Conservation (phyloP, 2,113 vertebrate genomes). For the Cnemophilus loriae region DNA sequence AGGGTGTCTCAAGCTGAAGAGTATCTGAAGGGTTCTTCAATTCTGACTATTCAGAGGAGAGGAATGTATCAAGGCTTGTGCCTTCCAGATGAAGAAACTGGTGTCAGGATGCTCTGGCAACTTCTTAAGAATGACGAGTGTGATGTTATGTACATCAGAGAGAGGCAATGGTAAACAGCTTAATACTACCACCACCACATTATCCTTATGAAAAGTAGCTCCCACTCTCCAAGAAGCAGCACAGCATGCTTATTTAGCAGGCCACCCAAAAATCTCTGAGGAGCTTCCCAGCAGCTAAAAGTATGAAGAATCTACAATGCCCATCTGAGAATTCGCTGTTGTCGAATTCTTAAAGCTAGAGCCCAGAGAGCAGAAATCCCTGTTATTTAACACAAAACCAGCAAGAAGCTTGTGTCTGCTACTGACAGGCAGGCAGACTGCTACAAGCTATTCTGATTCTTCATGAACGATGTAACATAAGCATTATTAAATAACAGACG, state of each 20-base stretch:
- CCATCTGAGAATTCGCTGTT: background rate
- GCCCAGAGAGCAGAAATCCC: background rate
- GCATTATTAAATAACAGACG: slow-evolving; percentile 53
- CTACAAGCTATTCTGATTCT: slow-evolving; percentile 32
- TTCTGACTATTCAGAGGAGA: background rate
- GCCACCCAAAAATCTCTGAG: background rate
- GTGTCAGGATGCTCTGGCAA: background rate
- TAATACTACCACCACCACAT: background rate
- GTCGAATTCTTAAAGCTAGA: background rate
- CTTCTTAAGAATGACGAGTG: background rate
- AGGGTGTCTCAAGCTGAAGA: background rate
- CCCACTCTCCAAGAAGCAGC: background rate
- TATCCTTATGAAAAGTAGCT: background rate
- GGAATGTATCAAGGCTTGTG: background rate
- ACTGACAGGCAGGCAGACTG: slow-evolving; percentile 47
- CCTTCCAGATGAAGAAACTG: background rate
- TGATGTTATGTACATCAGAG: background rate
- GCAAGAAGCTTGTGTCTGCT: slow-evolving; percentile 18
- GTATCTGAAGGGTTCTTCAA: background rate
- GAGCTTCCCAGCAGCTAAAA: background rate
- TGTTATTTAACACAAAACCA: slow-evolving; percentile 12
- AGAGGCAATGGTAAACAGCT: background rate
- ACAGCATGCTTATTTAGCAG: background rate
- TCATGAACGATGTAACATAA: slow-evolving; percentile 44
- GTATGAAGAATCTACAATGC: background rate